Conservation (phyloP, 2,113 vertebrate species). For the Tachycineta bicolor region DNA sequence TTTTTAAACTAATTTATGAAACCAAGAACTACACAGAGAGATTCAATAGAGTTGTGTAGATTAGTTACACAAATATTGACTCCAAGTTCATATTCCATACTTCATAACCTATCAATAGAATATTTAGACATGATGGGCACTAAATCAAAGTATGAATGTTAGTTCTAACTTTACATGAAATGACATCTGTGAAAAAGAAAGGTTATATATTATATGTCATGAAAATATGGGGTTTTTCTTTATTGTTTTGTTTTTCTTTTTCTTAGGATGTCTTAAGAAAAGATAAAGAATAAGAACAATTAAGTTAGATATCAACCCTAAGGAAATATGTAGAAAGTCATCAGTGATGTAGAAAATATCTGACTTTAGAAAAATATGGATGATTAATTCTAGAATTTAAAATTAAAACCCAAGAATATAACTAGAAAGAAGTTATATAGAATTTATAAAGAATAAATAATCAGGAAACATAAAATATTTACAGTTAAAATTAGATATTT, state of each 20-base stretch:
- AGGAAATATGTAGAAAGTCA: background rate
- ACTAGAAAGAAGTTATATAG: background rate
- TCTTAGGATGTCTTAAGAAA: background rate
- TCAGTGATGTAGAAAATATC: background rate
- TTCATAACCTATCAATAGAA: background rate
- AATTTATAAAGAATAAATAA: background rate
- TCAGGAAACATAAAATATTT: background rate
- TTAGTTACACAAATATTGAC: background rate
- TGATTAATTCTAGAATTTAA: background rate
- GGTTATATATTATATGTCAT: too few relatives aligned
- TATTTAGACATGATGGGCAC: background rate
- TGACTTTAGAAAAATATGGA: background rate
- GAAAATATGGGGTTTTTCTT: background rate
- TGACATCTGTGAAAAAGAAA: background rate
- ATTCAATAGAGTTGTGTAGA: background rate
- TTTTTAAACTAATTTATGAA: background rate
- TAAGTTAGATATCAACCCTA: background rate
- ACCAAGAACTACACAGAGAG: background rate
- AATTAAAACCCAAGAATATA: background rate
- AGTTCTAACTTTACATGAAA: background rate
- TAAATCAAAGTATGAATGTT: background rate
- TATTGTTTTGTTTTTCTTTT: background rate
- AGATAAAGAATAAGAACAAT: background rate
- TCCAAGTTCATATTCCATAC: background rate
- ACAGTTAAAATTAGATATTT: background rate